Conservation (phyloP, 2,888 invertebrate genomes). For the Loripinus fragilis region DNA sequence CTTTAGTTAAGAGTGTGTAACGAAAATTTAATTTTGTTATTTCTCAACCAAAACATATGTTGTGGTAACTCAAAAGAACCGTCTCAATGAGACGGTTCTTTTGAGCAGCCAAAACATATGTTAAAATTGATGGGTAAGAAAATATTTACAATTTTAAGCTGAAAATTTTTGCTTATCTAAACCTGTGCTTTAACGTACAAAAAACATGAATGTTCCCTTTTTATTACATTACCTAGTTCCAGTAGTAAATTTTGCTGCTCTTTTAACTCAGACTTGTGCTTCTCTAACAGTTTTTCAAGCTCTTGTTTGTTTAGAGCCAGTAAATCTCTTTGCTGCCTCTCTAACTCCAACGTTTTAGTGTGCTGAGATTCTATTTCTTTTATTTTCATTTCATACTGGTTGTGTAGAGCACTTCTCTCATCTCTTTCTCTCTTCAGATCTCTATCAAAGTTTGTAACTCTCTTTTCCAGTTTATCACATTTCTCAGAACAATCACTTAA, state of each 20-base stretch:
- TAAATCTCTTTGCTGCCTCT: conserved; percentile 67
- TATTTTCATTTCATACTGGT: conserved; percentile 77
- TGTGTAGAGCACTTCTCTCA: conserved; percentile 65
- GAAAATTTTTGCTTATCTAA: too few relatives aligned
- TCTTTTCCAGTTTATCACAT: conserved; percentile 71
- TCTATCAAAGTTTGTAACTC: conserved; percentile 71
- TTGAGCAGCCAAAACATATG: too few relatives aligned
- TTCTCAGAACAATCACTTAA: conserved; percentile 70
- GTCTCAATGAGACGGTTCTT: too few relatives aligned
- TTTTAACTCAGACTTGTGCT: conserved; percentile 65
- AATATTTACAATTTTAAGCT: too few relatives aligned
- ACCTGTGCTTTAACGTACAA: too few relatives aligned
- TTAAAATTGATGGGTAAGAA: too few relatives aligned
- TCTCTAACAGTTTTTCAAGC: conserved; percentile 68
- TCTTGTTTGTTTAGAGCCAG: conserved; percentile 65
- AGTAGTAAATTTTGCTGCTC: conserved; percentile 68
- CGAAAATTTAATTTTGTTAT: too few relatives aligned
- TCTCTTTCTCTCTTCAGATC: conserved; percentile 77
- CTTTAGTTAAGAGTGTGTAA: too few relatives aligned
- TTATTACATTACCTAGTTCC: conserved; percentile 70
- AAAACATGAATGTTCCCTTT: too few relatives aligned
- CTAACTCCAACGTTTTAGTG: conserved; percentile 62
- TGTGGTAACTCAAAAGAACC: too few relatives aligned
- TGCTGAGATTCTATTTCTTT: conserved; percentile 69
- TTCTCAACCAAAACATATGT: too few relatives aligned